Evolutionary conservation across 2,113 vertebrate species (phyloP).

Genomic region (Xerus inauris): DNA sequence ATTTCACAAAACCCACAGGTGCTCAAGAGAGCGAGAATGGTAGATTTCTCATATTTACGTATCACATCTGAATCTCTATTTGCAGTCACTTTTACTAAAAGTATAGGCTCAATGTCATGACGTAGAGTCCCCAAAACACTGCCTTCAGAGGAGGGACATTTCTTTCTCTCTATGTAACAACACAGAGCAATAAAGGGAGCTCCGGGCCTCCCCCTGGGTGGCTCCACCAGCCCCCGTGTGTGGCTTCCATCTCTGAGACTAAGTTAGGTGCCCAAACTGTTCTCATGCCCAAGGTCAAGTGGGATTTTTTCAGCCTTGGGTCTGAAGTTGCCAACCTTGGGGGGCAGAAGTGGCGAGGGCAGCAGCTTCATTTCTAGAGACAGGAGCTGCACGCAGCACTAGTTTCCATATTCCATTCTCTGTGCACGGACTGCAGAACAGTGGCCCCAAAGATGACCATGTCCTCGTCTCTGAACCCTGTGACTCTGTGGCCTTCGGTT

Average conservation of each 20-base stretch:
- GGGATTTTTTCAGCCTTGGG: too few relatives aligned
- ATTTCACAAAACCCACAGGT: background rate
- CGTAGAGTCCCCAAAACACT: fast-evolving
- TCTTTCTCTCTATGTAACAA: fast-evolving
- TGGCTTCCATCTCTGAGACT: background rate
- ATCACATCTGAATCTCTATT: background rate
- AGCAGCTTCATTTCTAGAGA: background rate
- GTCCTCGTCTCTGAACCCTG: background rate
- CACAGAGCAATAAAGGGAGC: background rate
- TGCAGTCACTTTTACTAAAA: background rate
- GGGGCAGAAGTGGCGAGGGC: fast-evolving
- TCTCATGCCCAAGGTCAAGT: background rate
- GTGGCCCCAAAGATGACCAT: fast-evolving
- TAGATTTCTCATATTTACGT: background rate
- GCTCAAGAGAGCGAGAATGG: background rate
- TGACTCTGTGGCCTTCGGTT: background rate
- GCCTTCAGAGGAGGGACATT: background rate
- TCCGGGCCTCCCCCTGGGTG: too few relatives aligned
- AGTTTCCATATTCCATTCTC: background rate
- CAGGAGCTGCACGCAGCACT: fast-evolving
- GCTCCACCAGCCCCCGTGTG: background rate
- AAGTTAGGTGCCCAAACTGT: fast-evolving
- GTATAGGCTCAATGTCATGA: background rate
- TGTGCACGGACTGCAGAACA: fast-evolving
- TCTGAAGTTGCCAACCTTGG: background rate